Base-by-base conservation (phyloP, 2,797 vertebrate genomes). In the Gymnoscopelus microlampas region DNA sequence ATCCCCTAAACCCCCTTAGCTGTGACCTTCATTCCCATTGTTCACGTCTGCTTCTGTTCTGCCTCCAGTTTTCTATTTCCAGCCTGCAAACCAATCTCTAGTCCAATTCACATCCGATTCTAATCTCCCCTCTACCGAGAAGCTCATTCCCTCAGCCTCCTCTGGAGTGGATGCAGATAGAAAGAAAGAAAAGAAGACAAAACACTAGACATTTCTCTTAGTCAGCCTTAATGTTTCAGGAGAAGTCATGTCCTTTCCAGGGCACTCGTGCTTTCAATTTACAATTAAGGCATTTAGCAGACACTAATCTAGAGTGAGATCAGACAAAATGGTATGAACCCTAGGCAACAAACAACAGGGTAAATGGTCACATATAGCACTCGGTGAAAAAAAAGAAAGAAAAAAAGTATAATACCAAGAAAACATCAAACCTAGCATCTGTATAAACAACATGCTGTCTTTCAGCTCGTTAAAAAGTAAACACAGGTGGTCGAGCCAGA, bases 61-160 rank as follows among this genome's bases (percentile, higher is more conserved):
- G 70, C 77, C 72, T 86, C 78, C 76, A 77, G 82, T 84, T 70
- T 61, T 84, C 79, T 85, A 75, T 89, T 86, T 85, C 82, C 87
- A 64, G 79, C 66, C 78, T 74, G 77, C 84, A 87, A 90, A 87
- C 89, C 92, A 92, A 92, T 93, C 89, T 91, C 76, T 78, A 74
- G 81, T 66, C 82, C 89, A 91, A 91, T 91, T 93, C 91, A 88
- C 86, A 85, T 91, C 87, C 77, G 89, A 92, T 92, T 90, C 79
- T 91, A 92, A 93, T 93, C 91, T 90, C 14, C 53, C 80, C 82
- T 79, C 86, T 80, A 86, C 84, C 85, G 81, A 84, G 8, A 73
- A 74, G 82, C 77, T 88, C 84, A 81, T 91, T 88, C 85, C 77
- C 69, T 53, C 81, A 63, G 73, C 80, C 81, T 78, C 78, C 69